Percentiles rank a stretch among this genome's conserved stretches.
Conservation (phyloP, 2,797 vertebrate genomes). For the Hippocampus kuda region DNA sequence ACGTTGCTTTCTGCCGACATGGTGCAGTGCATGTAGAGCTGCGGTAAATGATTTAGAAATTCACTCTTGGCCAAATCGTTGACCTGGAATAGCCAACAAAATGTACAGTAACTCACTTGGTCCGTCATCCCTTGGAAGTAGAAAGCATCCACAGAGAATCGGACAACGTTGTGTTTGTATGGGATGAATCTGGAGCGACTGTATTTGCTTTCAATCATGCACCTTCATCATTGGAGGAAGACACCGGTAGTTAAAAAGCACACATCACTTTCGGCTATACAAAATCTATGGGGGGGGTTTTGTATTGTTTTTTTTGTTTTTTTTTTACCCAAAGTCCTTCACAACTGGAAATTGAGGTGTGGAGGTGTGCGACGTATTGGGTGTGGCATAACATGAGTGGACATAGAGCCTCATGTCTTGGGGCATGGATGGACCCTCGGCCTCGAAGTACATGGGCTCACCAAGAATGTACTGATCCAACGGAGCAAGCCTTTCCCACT, state of each 20-base stretch:
- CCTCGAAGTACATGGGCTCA: slow-evolving; percentile 62
- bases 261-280: not conserved
- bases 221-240: slow-evolving; percentile 38
- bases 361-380: slow-evolving; percentile 39
- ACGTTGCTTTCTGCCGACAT: slow-evolving; percentile 37
- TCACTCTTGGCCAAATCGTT: not conserved
- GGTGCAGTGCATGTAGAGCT: slow-evolving; percentile 66
- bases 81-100: not conserved
- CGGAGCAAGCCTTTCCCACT: slow-evolving; percentile 51
- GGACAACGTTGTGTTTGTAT: slow-evolving; percentile 39
- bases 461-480: slow-evolving; percentile 45
- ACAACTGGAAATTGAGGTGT: slow-evolving; percentile 47
- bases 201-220: slow-evolving; percentile 56
- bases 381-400: slow-evolving; percentile 53
- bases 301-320: too few relatives aligned
- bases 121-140: slow-evolving; percentile 40
- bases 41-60: not conserved
- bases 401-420: slow-evolving; percentile 48
- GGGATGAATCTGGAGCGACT: slow-evolving; percentile 53
- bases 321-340: slow-evolving; percentile 58
- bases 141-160: slow-evolving; percentile 63
- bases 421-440: slow-evolving; percentile 26
- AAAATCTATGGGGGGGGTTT: not conserved
- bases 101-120: slow-evolving; percentile 38
- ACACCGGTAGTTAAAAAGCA: not conserved